Evolutionary conservation across 2,888 invertebrate species (phyloP).

Genomic region (Aleiodes alternator): DNA sequence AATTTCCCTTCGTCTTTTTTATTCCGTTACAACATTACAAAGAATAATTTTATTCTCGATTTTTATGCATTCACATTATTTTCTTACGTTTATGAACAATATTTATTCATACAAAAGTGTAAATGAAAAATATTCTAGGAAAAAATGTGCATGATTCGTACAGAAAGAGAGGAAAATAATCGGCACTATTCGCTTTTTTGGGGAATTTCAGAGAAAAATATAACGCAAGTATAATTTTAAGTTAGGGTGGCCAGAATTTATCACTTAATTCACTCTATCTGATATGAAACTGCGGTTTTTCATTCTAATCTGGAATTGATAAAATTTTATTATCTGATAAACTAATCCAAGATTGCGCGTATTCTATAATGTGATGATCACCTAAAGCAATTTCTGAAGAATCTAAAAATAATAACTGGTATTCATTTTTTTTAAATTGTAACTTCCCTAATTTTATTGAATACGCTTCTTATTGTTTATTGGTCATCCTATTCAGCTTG

Average conservation of each 20-base stretch:
- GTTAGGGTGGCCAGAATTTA: too few species aligned
- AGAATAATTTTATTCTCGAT: not conserved
- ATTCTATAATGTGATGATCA: too few species aligned
- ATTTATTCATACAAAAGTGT: not conserved
- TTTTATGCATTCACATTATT: not conserved
- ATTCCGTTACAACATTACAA: too few species aligned
- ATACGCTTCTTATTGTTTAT: conserved; percentile 40
- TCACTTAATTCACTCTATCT: too few species aligned
- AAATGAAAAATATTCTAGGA: conserved; percentile 5
- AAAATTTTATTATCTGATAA: too few species aligned
- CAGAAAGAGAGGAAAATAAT: conserved; percentile 1
- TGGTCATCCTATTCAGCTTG: conserved; percentile 57
- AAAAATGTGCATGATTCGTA: conserved; percentile 2
- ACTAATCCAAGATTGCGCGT: too few species aligned
- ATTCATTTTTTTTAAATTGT: not conserved
- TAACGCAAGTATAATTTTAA: not conserved
- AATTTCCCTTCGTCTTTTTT: too few species aligned
- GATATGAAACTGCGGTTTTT: too few species aligned
- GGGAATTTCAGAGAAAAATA: not conserved
- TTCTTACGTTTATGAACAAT: conserved; percentile 2
- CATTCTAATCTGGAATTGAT: too few species aligned
- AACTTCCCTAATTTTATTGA: not conserved
- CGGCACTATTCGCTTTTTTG: conserved; percentile 7
- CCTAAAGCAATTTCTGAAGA: too few species aligned
- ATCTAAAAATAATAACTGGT: too few species aligned